A percentile compares a stretch with the other conserved stretches of the same genome.
phyloP scores from a whole-genome alignment of 2,797 vertebrate species.

The Fistularia tabacaria region DNA sequence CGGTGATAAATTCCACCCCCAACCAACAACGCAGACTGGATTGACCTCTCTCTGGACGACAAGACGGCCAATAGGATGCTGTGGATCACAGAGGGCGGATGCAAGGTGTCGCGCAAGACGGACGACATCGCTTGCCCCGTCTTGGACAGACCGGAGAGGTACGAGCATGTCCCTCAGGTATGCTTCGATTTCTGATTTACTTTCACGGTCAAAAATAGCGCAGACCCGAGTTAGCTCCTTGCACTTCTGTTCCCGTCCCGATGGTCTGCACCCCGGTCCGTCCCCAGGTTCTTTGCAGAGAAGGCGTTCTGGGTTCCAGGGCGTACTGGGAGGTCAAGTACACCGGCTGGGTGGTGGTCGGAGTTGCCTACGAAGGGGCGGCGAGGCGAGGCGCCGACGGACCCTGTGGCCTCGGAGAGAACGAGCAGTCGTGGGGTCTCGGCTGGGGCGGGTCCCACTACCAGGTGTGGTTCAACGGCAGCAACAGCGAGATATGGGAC shows the following conservation, averaged over 20 bases:
- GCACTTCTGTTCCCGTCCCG: too few relatives aligned
- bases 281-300: constrained; percentile 53
- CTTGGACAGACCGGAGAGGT: constrained; percentile 60
- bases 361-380: constrained; percentile 35
- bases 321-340: constrained; percentile 62
- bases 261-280: neutral
- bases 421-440: constrained; percentile 62
- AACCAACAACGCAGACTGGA: constrained; percentile 35
- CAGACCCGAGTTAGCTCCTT: too few relatives aligned
- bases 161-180: constrained; percentile 56
- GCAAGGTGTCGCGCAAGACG: constrained; percentile 57
- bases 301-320: constrained; percentile 45
- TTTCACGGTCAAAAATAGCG: too few relatives aligned
- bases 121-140: constrained; percentile 54
- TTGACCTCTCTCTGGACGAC: constrained; percentile 56
- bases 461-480: constrained; percentile 50
- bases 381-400: constrained; percentile 43
- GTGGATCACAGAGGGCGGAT: constrained; percentile 53
- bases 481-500: constrained; percentile 35
- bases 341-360: constrained; percentile 47
- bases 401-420: constrained; percentile 57
- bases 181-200: neutral
- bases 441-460: constrained; percentile 61
- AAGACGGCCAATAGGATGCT: constrained; percentile 64
- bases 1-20: too few relatives aligned